phyloP scores from a whole-genome alignment of 2,797 vertebrate species.

The Serranus cabrilla region DNA sequence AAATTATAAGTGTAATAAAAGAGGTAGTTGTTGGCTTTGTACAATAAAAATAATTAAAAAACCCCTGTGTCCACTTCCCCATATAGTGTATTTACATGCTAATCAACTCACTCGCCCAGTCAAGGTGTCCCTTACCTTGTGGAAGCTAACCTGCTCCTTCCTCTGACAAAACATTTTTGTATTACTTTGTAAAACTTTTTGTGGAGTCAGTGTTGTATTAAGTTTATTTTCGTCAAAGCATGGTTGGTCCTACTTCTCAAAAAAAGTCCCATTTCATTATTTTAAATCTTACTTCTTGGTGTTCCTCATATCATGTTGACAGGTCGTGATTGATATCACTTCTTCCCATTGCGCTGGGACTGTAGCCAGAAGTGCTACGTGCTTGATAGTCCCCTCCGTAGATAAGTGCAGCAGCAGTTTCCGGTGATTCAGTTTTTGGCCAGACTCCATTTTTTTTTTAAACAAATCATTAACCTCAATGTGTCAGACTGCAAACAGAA shows the following conservation, averaged over 20 bases:
- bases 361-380: constrained; percentile 32
- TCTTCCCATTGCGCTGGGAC: background rate
- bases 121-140: background rate
- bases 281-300: background rate
- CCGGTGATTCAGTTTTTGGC: constrained; percentile 37
- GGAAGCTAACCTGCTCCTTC: background rate
- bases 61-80: background rate
- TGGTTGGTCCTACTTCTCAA: background rate
- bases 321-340: background rate
- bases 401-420: constrained; percentile 34
- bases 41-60: background rate
- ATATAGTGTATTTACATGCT: background rate
- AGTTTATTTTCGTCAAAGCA: background rate
- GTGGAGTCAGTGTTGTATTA: background rate
- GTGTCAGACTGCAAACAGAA: constrained; percentile 6
- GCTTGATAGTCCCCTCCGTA: background rate
- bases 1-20: background rate
- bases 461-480: constrained; percentile 40
- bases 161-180: background rate
- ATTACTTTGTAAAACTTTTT: background rate
- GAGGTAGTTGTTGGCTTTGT: background rate
- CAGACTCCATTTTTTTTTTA: constrained; percentile 4
- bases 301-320: background rate
- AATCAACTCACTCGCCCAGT: background rate
- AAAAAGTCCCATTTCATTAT: background rate